phyloP scores from a whole-genome alignment of 1,140 invertebrate species.

The Panonychus citri region DNA sequence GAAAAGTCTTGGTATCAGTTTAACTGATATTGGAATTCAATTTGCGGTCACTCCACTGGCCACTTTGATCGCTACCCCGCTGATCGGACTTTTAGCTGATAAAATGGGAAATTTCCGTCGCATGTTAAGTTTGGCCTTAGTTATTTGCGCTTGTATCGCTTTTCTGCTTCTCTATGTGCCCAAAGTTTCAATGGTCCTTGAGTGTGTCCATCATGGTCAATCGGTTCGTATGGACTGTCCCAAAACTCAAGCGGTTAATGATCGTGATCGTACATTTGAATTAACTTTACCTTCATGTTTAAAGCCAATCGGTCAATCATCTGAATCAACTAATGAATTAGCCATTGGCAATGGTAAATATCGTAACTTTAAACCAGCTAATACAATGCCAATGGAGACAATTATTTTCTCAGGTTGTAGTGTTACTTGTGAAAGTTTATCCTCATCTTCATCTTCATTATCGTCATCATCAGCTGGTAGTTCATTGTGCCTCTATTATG shows the following conservation, averaged over 20 bases:
- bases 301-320: background rate
- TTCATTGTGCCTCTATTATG: background rate
- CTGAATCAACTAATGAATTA: background rate
- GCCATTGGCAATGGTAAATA: too few species aligned
- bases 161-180: slow-evolving; percentile 31
- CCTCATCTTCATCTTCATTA: too few species aligned
- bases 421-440: too few species aligned
- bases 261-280: background rate
- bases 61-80: slow-evolving; percentile 40
- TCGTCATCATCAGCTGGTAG: too few species aligned
- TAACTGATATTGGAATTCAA: slow-evolving; percentile 34
- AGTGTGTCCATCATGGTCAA: background rate
- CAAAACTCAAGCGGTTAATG: background rate
- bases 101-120: slow-evolving; percentile 56
- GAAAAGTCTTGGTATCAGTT: slow-evolving; percentile 32
- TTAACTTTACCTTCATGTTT: background rate
- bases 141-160: slow-evolving; percentile 36
- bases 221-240: background rate
- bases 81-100: slow-evolving; percentile 50
- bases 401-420: too few species aligned
- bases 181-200: background rate
- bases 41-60: slow-evolving; percentile 45
- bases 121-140: slow-evolving; percentile 39
- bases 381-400: too few species aligned
- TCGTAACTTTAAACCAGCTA: too few species aligned